phyloP scores from a whole-genome alignment of 2,888 invertebrate species.

The Leptopilina myrica region DNA sequence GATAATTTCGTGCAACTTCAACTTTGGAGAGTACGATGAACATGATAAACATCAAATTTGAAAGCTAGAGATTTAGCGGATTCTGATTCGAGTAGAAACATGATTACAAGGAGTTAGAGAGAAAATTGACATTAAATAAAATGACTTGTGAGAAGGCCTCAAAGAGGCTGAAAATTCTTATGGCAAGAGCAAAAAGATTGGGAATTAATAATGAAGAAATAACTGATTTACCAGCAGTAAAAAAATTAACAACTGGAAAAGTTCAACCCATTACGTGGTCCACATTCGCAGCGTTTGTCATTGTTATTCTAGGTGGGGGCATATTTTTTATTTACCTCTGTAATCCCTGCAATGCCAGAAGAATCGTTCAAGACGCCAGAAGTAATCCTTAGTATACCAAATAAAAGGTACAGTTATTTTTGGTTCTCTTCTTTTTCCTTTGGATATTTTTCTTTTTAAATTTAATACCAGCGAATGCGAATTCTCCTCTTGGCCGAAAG shows the following conservation, averaged over 20 bases:
- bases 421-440: too few relatives aligned
- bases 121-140: conserved; percentile 31
- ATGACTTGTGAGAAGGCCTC: conserved; percentile 70
- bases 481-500: too few relatives aligned
- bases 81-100: too few relatives aligned
- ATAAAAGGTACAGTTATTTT: neutral
- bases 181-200: conserved; percentile 64
- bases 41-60: conserved; percentile 26
- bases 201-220: conserved; percentile 65
- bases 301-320: conserved; percentile 60
- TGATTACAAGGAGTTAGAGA: too few relatives aligned
- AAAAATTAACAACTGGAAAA: conserved; percentile 62
- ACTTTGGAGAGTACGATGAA: conserved; percentile 9
- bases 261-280: conserved; percentile 59
- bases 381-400: neutral
- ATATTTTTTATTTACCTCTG: conserved; percentile 63
- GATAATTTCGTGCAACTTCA: conserved; percentile 5
- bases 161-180: conserved; percentile 63
- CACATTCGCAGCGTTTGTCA: conserved; percentile 58
- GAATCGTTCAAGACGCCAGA: conserved; percentile 36
- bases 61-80: neutral
- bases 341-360: conserved; percentile 61
- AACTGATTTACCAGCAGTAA: conserved; percentile 62
- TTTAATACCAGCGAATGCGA: neutral
- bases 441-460: neutral